A percentile compares a stretch with the other conserved stretches of the same genome.
These are phyloP conservation scores for Talpa occidentalis DNA, from an alignment of 2,113 vertebrate species.

Conservation along the genomic window DNA sequence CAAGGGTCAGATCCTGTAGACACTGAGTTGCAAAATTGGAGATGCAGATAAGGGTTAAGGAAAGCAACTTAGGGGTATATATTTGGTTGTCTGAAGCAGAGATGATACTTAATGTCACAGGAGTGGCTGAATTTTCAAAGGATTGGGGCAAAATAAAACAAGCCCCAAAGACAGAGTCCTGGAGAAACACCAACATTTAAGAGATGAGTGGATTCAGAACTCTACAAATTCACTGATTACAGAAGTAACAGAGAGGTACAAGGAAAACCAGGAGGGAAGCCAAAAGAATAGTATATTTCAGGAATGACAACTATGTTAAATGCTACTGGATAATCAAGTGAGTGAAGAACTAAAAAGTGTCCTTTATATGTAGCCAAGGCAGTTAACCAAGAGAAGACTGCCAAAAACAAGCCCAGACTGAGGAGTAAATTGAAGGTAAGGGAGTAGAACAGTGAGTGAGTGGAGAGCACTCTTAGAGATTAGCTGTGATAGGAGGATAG, in stretches of 20 bases:
- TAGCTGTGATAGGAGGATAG: background rate
- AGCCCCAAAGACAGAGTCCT: background rate
- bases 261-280: background rate
- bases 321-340: background rate
- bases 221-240: background rate
- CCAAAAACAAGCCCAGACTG: background rate
- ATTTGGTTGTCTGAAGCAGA: background rate
- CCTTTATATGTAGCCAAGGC: slow-evolving; percentile 1
- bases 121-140: background rate
- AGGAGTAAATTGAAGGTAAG: background rate
- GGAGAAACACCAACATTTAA: background rate
- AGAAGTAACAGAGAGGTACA: background rate
- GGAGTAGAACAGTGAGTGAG: background rate
- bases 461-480: background rate
- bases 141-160: background rate
- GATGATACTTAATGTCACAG: background rate
- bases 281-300: slow-evolving; percentile 20
- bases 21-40: background rate
- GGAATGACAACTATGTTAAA: slow-evolving; percentile 32
- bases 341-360: background rate
- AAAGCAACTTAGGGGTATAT: background rate
- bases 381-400: background rate
- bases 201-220: background rate
- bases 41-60: background rate
- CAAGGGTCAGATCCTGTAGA: background rate